Evolutionary conservation across 1,140 invertebrate species (phyloP), one percentile per base, ranked within the genome.

Genomic region (Cherax destructor): DNA sequence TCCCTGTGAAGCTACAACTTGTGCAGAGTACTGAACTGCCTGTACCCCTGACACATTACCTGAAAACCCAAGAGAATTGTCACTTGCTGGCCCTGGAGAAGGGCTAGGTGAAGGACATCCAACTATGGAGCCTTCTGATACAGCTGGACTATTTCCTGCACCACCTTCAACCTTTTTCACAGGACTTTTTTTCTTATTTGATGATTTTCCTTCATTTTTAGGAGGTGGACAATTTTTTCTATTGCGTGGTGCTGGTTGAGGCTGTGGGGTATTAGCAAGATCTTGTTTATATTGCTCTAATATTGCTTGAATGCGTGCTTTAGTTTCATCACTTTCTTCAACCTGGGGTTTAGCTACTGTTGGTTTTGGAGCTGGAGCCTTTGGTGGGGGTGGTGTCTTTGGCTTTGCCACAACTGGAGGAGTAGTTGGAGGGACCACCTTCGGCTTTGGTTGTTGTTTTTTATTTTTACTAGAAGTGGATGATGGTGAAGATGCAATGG

Each of bases 201-300:
- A 92, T 77, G 92, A 91, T 76, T 93, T 93, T 10, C 88, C 88
- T 79, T 93, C 92, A 79, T 84, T 93, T 74, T 92, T 96, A 18
- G 94, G 94, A 56, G 96, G 95, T 2, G 95, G 95, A 59, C 96
- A 96, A 93, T 97, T 97, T 94, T 97, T 97, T 16, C 97, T 95
- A 93, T 97, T 97, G 0, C 96, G 96, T 7, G 96, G 85, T 96
- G 95, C 93, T 97, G 95, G 90, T 97, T 95, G 0, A 97, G 97
- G 2, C 76, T 97, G 97, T 0, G 97, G 97, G 94, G 97, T 97
- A 94, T 97, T 97, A 94, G 97, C 97, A 24, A 96, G 93, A 94
- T 97, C 97, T 93, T 97, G 97, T 72, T 97, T 97, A 94, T 97
- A 97, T 93, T 97, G 96, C 3, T 97, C 97, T 30, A 97, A 94